phyloP scores from a whole-genome alignment of 2,888 invertebrate genomes.

The Standfussiana lucernea region DNA sequence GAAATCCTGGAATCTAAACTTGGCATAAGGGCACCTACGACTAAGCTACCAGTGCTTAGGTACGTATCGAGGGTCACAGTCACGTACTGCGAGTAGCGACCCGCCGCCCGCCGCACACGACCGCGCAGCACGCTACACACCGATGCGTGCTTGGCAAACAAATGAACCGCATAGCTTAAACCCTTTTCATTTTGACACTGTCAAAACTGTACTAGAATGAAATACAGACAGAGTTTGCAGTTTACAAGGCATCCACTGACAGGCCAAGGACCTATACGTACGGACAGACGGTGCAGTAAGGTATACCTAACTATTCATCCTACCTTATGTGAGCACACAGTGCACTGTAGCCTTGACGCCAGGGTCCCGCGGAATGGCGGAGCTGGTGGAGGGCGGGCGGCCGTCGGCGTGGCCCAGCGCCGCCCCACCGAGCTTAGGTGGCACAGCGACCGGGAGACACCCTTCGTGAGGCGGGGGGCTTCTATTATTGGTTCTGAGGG shows the following conservation, averaged over 20 bases:
- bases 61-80: background rate
- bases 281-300: background rate
- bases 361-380: constrained; percentile 87
- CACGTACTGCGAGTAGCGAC: background rate
- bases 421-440: constrained; percentile 88
- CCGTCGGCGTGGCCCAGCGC: constrained; percentile 80
- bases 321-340: constrained; percentile 86
- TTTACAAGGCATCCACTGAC: background rate
- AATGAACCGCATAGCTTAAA: background rate
- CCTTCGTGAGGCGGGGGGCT: constrained; percentile 82
- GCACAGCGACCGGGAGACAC: constrained; percentile 88
- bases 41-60: background rate
- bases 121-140: background rate
- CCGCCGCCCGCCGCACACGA: background rate
- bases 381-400: constrained; percentile 82
- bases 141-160: background rate
- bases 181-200: background rate
- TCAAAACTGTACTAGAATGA: background rate
- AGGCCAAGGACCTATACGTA: background rate
- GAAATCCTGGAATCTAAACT: background rate
- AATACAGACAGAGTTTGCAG: background rate
- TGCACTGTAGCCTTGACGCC: constrained; percentile 86
- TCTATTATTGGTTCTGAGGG: constrained; percentile 75
- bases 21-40: background rate
- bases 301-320: background rate